Conservation (phyloP, 2,113 vertebrate species). For the Tinamus guttatus region DNA sequence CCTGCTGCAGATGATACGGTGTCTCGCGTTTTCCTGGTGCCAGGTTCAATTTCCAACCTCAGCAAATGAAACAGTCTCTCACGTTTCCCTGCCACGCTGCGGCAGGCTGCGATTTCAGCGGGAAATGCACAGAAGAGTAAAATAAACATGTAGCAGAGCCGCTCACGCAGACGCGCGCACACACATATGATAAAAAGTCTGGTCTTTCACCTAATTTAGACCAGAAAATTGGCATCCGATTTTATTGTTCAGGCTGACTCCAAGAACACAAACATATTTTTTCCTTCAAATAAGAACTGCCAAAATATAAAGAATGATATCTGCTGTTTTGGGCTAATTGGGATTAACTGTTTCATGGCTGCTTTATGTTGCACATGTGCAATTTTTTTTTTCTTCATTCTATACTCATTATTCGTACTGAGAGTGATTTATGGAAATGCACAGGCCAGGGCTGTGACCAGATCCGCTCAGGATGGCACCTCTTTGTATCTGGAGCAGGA, state of each 20-base stretch:
- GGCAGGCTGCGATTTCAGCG: constrained; percentile 10
- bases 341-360: constrained; percentile 53
- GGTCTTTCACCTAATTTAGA: constrained; percentile 72
- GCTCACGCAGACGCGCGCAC: neutral
- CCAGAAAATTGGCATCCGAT: constrained; percentile 71
- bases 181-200: constrained; percentile 43
- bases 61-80: neutral
- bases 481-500: neutral
- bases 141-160: constrained; percentile 37
- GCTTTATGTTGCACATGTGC: constrained; percentile 11
- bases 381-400: neutral
- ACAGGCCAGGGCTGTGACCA: neutral
- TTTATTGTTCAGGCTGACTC: constrained; percentile 66
- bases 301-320: constrained; percentile 65
- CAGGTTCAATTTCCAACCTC: constrained; percentile 46
- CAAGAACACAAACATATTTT: constrained; percentile 71
- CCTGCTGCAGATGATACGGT: constrained; percentile 22
- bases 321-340: constrained; percentile 55
- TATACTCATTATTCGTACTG: too few relatives aligned
- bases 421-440: neutral
- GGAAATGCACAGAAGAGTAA: constrained; percentile 9
- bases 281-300: constrained; percentile 44
- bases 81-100: constrained; percentile 41
- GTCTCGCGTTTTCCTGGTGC: constrained; percentile 32
- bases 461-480: neutral